These are phyloP conservation scores for Columba livia DNA, from an alignment of 2,113 vertebrate species.

Conservation along the genomic window DNA sequence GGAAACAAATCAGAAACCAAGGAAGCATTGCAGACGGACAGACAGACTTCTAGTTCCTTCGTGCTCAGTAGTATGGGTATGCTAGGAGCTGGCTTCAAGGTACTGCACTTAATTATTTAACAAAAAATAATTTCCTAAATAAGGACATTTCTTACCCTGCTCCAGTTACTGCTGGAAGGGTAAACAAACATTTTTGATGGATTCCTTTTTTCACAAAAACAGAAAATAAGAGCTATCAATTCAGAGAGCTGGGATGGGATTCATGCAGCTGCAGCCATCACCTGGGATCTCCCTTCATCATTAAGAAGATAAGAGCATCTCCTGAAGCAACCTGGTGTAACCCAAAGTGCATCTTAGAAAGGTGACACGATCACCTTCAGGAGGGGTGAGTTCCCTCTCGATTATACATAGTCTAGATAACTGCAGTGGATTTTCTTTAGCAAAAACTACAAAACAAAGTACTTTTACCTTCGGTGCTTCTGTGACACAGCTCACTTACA, in stretches of 20 bases:
- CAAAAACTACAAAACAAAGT: background rate
- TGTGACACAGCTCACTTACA: background rate
- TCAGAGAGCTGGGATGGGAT: background rate
- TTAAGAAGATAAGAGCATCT: background rate
- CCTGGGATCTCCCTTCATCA: background rate
- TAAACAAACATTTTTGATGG: background rate
- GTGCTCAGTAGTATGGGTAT: rapidly evolving
- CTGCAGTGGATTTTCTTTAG: background rate
- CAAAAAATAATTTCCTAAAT: background rate
- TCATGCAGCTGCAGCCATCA: background rate
- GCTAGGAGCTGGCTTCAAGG: background rate
- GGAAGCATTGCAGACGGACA: background rate
- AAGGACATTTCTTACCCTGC: background rate
- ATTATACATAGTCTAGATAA: background rate
- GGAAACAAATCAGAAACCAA: background rate
- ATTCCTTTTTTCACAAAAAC: background rate
- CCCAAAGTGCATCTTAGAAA: background rate
- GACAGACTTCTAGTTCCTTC: background rate
- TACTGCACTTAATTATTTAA: background rate
- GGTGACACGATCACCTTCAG: background rate
- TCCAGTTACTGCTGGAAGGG: background rate
- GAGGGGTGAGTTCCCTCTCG: background rate
- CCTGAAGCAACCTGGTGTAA: background rate
- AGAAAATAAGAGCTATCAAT: background rate
- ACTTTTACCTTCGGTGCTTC: background rate